Base-by-base conservation (phyloP, 1,140 invertebrate genomes). In the Formica exsecta region DNA sequence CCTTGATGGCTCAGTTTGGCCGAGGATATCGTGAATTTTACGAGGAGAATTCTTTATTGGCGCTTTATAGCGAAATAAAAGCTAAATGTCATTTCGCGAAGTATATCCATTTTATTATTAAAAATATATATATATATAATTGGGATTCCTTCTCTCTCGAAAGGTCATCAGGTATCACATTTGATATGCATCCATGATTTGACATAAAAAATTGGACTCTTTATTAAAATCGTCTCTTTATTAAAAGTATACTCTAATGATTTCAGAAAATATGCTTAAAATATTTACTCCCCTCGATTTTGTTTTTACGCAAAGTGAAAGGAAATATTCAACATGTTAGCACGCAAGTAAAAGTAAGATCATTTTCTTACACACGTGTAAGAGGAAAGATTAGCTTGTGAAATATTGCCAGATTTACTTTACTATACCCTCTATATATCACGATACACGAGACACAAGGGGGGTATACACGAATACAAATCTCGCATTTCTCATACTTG, bases 1-100 rank as follows among this genome's bases (percentile, higher is more conserved):
- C 73, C 48, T 88, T 62, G 73, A 79, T 77, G 74, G 57, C 66
- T 73, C 38, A 62, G 59, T 80, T 75, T 70, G 61, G 68, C 6
- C 41, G 65, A 75, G 68, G 68, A 85, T 86, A 86, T 88, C 80
- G 88, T 59, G 80, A 48, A 74, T 76, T 91, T 88, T 84, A 86
- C 61, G 64, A 51, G 44, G 73, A 66, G 66, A 41, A 84, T 75
- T 77, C 59, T 62, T 86, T 86, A 74, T 85, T 85, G 83, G 25
- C 64, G 62, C 64, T 87, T 85, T 84, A 80, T 80, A 66, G 57
- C 41, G 41, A 61, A 71, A 41, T 74, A 86, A 85, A 79, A 74
- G 29, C 22, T 36, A 32, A 65, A 77, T 32, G 59, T 77, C 73
- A 61, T 13, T 19, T 29, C 25, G 84, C n/a, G 38, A 74, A 84